Evolutionary conservation across 2,113 vertebrate genomes (phyloP), one percentile per base, ranked within the genome.

Genomic region (Indicator indicator): DNA sequence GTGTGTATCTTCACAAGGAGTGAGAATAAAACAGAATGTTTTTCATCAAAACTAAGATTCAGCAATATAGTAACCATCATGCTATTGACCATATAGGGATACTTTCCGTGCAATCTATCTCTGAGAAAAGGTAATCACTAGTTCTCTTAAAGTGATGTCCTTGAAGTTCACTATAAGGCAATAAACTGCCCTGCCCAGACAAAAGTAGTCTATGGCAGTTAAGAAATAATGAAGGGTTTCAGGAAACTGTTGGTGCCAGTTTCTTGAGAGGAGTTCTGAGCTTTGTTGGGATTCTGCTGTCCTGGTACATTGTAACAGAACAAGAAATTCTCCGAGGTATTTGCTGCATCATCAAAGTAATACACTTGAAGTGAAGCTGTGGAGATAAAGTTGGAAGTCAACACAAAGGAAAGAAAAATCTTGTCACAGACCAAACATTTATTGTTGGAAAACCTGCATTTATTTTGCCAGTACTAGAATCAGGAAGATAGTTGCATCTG

Each of bases 281-380:
- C 30, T 78, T 84, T 88, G 2, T 48, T 78, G 18, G 2, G 55
- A 28, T 69, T 72, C 7, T 86, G 54, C 12, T 94, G 30, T 42
- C 27, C 14, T 71, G 15, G 6, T 4, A 36, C 8, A 52, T 32
- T 82, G 40, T 20, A 0, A 0, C 38, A 70, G 30, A 72, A 82
- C 8, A 83, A 9, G 33, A 60, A 30, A 10, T 42, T 7, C 32
- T 56, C 13, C 28, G 42, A 48, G 7, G 9, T 52, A 5, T 15
- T 20, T 75, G 18, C 21, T 81, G 3, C 60, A 5, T 62, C 28
- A 16, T 79, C 15, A 59, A 19, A 74, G 27, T 24, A 40, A 5
- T 32, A 32, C 15, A 19, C 19, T n/a, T 55, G 36, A 64, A 58
- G 5, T 48, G 15, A 68, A 92, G 69, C 9, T 26, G 16, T 28